A percentile compares a stretch with the other conserved stretches of the same genome.
These are phyloP conservation scores for Hiodon alosoides DNA, from an alignment of 2,113 vertebrate genomes.

Conservation along the genomic window DNA sequence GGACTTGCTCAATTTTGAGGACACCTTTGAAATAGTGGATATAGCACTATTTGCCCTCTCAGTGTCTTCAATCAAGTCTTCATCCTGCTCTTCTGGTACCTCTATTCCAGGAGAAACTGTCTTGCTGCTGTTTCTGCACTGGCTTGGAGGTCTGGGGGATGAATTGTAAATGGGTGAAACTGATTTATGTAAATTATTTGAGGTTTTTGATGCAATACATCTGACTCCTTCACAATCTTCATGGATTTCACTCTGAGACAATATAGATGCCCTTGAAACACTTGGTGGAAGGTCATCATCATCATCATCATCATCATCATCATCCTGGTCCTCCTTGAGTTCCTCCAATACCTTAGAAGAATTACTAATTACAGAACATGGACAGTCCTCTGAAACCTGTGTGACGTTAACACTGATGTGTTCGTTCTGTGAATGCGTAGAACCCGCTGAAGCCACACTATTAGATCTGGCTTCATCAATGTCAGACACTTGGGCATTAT, in stretches of 20 bases:
- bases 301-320: constrained; percentile 33
- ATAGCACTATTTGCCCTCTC: constrained; percentile 6
- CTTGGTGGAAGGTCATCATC: constrained; percentile 50
- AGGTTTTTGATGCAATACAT: constrained; percentile 42
- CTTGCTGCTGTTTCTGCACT: constrained; percentile 24
- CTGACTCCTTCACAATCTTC: constrained; percentile 35
- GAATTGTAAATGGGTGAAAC: constrained; percentile 21
- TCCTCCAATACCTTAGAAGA: constrained; percentile 51
- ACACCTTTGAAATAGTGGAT: constrained; percentile 28
- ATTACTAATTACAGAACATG: constrained; percentile 42
- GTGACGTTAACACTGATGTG: constrained; percentile 9
- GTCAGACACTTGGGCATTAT: not conserved
- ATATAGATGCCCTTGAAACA: constrained; percentile 37
- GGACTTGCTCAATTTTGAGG: constrained; percentile 26
- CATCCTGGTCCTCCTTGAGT: constrained; percentile 43
- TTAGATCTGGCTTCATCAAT: constrained; percentile 14
- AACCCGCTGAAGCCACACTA: not conserved
- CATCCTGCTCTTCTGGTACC: constrained; percentile 18
- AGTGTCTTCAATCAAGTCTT: constrained; percentile 1
- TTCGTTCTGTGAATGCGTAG: constrained; percentile 9
- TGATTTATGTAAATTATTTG: constrained; percentile 23
- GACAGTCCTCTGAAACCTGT: constrained; percentile 34
- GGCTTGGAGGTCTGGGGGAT: constrained; percentile 29
- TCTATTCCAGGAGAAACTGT: constrained; percentile 22
- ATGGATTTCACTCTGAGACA: constrained; percentile 32